phyloP scores from a whole-genome alignment of 2,113 vertebrate species.

The Trogon melanurus region DNA sequence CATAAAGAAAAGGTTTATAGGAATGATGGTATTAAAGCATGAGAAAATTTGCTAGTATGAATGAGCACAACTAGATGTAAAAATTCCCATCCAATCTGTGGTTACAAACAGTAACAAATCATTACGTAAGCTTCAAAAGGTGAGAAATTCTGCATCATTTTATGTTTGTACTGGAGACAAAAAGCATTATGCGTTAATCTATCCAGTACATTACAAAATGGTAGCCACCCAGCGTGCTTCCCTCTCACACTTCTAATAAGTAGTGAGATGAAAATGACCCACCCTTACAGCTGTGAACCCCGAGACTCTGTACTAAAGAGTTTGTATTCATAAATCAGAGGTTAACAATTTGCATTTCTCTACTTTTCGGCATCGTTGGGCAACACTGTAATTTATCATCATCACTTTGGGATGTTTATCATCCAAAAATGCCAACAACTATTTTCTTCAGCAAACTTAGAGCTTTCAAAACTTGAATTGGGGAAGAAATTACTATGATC shows the following conservation, averaged over 20 bases:
- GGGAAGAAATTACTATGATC: constrained; percentile 20
- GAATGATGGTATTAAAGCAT: not conserved
- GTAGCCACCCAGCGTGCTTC: not conserved
- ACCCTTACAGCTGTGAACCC: not conserved
- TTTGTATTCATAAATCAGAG: constrained; percentile 3
- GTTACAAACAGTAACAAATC: not conserved
- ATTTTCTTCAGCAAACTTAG: constrained; percentile 29
- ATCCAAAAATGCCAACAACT: constrained; percentile 25
- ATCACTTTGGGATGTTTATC: constrained; percentile 32
- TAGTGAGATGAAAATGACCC: not conserved
- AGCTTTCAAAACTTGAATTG: constrained; percentile 7
- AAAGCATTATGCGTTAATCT: not conserved
- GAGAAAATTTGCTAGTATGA: not conserved
- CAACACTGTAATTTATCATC: constrained; percentile 54
- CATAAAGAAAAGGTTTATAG: not conserved
- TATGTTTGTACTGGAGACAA: not conserved
- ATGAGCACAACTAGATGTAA: not conserved
- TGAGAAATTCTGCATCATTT: not conserved
- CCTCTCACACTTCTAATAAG: constrained; percentile 19
- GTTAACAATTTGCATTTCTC: constrained; percentile 16
- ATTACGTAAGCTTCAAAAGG: not conserved
- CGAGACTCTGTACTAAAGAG: not conserved
- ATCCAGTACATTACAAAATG: not conserved
- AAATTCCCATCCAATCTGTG: not conserved
- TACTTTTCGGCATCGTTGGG: constrained; percentile 31